A percentile compares a stretch with the other conserved stretches of the same genome.
Evolutionary conservation across 2,113 vertebrate species (phyloP).

Genomic region (Atherinomorus stipes): DNA sequence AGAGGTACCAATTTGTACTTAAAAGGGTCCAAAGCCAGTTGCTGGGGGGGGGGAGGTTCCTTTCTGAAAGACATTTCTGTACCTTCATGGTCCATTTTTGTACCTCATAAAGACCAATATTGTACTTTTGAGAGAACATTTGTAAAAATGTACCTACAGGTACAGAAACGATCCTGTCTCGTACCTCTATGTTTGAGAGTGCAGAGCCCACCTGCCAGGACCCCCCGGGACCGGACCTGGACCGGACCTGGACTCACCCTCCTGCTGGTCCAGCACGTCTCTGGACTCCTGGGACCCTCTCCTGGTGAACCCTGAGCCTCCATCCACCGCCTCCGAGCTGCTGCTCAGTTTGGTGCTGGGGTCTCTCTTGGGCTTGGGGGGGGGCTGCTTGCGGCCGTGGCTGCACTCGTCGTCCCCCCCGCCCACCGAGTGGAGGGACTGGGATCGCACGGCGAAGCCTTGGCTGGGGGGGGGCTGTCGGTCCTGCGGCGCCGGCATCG

Average conservation of each 20-base stretch:
- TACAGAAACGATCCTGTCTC: too few species aligned
- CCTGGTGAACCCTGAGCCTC: constrained; percentile 75
- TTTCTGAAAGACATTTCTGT: too few species aligned
- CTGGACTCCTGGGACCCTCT: constrained; percentile 65
- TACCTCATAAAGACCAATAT: too few species aligned
- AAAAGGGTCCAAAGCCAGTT: too few species aligned
- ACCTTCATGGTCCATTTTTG: too few species aligned
- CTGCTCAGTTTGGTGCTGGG: constrained; percentile 96
- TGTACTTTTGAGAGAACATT: too few species aligned
- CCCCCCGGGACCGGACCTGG: not conserved
- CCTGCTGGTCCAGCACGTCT: constrained; percentile 41
- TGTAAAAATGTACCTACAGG: too few species aligned
- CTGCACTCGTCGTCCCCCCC: constrained; percentile 89
- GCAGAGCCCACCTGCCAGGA: too few species aligned
- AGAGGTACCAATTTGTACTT: too few species aligned
- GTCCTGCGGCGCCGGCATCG: constrained; percentile 96
- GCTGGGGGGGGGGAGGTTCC: too few species aligned
- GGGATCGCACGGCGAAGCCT: constrained; percentile 94
- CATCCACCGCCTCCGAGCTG: constrained; percentile 92
- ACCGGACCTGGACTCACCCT: constrained; percentile 50
- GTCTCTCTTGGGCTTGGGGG: constrained; percentile 95
- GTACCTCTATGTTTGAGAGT: too few species aligned
- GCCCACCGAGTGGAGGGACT: constrained; percentile 96
- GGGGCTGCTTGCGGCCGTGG: constrained; percentile 90
- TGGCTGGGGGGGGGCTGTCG: constrained; percentile 88